phyloP scores from a whole-genome alignment of 2,888 invertebrate genomes.

The Tipula helvola region DNA sequence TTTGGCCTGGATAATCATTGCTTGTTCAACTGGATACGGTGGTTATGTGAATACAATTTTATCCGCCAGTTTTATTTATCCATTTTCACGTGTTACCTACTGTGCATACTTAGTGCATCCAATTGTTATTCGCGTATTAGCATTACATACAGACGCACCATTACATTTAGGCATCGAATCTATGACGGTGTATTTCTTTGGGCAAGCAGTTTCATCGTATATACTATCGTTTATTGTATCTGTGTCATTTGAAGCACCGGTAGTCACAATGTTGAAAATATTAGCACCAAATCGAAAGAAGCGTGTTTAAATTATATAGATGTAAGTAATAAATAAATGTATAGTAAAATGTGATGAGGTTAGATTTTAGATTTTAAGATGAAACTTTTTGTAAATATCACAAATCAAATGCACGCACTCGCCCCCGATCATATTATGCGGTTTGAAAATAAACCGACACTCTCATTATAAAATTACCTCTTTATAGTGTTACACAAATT shows the following conservation, averaged over 20 bases:
- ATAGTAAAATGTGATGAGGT: neutral
- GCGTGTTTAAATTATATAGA: conserved; percentile 20
- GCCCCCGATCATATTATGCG: neutral
- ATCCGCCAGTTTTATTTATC: conserved; percentile 65
- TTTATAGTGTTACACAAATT: neutral
- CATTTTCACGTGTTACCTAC: conserved; percentile 76
- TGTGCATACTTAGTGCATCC: conserved; percentile 79
- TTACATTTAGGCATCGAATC: conserved; percentile 66
- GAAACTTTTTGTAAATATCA: neutral
- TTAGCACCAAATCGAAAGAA: conserved; percentile 43
- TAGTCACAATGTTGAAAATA: conserved; percentile 71
- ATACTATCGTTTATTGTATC: conserved; percentile 65
- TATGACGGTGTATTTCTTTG: conserved; percentile 67
- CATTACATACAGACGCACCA: conserved; percentile 71
- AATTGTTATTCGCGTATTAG: conserved; percentile 64
- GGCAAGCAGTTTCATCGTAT: conserved; percentile 69
- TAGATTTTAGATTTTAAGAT: neutral
- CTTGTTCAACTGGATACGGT: conserved; percentile 74
- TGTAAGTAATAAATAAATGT: neutral
- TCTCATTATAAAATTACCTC: neutral
- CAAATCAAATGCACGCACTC: neutral
- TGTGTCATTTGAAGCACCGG: conserved; percentile 71
- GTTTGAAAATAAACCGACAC: too few species aligned
- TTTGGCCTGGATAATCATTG: conserved; percentile 71
- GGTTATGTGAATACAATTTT: conserved; percentile 63